Percentiles rank a stretch among this genome's conserved stretches.
Evolutionary conservation across 2,797 vertebrate species (phyloP).

Genomic region (Margarornis squamiger): DNA sequence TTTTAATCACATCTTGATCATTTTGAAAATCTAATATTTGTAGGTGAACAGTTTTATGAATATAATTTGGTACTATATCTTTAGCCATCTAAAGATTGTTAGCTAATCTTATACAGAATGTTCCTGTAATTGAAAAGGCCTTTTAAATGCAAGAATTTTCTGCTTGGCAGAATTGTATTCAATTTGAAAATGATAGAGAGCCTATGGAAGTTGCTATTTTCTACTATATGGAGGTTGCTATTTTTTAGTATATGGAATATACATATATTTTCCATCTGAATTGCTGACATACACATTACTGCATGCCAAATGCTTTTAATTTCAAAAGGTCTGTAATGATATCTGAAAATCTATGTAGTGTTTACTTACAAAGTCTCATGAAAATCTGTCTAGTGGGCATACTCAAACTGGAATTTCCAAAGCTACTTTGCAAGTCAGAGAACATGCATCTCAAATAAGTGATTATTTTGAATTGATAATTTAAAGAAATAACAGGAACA

Average conservation of each 20-base stretch:
- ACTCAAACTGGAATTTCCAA: not conserved
- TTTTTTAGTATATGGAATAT: not conserved
- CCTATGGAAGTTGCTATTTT: not conserved
- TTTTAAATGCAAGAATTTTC: conserved; percentile 3
- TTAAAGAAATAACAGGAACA: not conserved
- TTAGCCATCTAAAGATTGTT: not conserved
- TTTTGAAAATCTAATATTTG: not conserved
- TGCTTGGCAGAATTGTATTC: not conserved
- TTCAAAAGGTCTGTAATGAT: not conserved
- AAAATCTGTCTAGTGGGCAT: not conserved
- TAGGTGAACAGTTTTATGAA: not conserved
- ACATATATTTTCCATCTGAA: not conserved
- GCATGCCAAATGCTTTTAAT: not conserved
- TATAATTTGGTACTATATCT: not conserved
- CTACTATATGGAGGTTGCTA: not conserved
- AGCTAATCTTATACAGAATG: not conserved
- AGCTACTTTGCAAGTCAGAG: not conserved
- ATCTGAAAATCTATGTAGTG: not conserved
- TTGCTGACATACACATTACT: not conserved
- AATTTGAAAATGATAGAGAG: not conserved
- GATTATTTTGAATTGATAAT: conserved; percentile 17
- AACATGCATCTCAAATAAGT: not conserved
- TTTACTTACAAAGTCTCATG: not conserved
- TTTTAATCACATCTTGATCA: not conserved
- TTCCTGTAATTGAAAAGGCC: not conserved